Evolutionary conservation across 2,888 invertebrate species (phyloP).

Genomic region (Sphaerophoria rueppellii): DNA sequence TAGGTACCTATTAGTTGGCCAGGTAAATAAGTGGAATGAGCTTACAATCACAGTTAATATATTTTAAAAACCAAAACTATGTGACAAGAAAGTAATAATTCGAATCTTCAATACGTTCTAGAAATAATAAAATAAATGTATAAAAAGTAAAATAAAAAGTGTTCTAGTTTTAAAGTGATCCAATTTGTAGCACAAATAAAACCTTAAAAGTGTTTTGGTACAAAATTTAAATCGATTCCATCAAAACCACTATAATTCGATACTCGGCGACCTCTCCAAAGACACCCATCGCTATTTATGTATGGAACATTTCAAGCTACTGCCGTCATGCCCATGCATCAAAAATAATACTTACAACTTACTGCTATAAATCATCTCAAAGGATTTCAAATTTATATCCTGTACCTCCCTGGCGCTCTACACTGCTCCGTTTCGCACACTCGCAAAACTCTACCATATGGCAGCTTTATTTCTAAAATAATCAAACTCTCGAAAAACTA

Average conservation of each 20-base stretch:
- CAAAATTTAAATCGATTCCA: too few relatives aligned
- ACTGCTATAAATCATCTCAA: slow-evolving; percentile 49
- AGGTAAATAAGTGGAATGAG: too few relatives aligned
- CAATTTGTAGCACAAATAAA: too few relatives aligned
- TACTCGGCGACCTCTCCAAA: background rate
- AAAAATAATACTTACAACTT: slow-evolving; percentile 27
- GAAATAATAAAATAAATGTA: too few relatives aligned
- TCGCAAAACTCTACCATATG: background rate
- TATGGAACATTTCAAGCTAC: background rate
- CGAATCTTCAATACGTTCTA: too few relatives aligned
- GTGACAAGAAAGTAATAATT: too few relatives aligned
- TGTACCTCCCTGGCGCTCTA: slow-evolving; percentile 2
- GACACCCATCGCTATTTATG: background rate
- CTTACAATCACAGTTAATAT: too few relatives aligned
- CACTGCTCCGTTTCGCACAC: background rate
- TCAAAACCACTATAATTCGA: background rate
- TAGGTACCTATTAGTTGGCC: too few relatives aligned
- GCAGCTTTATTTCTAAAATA: slow-evolving; percentile 44
- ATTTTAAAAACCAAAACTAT: too few relatives aligned
- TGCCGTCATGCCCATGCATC: slow-evolving; percentile 28
- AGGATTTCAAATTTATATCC: slow-evolving; percentile 32
- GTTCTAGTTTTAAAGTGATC: too few relatives aligned
- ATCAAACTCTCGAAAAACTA: slow-evolving; percentile 57
- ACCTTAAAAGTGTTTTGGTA: too few relatives aligned
- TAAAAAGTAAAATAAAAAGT: too few relatives aligned